Evolutionary conservation across 2,888 invertebrate species (phyloP).

Genomic region (Agonum fuliginosum): DNA sequence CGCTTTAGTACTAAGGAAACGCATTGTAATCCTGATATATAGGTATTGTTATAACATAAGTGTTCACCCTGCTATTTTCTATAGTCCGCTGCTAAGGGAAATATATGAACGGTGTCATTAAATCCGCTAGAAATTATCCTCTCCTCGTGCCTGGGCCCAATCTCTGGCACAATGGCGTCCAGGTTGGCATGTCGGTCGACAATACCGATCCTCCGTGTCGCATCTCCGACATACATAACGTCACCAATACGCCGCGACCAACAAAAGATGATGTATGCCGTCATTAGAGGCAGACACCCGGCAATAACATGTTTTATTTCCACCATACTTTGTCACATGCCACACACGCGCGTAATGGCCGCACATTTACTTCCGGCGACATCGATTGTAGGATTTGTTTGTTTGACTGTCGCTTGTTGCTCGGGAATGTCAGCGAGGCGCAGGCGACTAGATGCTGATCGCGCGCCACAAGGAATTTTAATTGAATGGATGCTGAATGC

Average conservation of each 20-base stretch:
- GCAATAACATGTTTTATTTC: constrained; percentile 57
- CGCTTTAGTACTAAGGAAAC: no score
- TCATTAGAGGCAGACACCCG: constrained; percentile 46
- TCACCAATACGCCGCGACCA: constrained; percentile 47
- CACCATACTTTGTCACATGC: constrained; percentile 36
- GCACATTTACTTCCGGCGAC: constrained; percentile 48
- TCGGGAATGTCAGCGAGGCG: not conserved
- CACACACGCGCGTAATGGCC: constrained; percentile 47
- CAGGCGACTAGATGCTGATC: constrained; percentile 16
- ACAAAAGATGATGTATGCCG: constrained; percentile 55
- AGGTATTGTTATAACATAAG: not conserved
- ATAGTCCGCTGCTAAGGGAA: not conserved
- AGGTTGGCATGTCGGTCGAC: constrained; percentile 50
- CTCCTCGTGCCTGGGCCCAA: not conserved
- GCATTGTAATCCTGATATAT: no score
- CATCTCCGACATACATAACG: constrained; percentile 44
- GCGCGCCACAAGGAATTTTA: constrained; percentile 31
- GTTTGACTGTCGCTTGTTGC: constrained; percentile 18
- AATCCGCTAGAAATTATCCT: not conserved
- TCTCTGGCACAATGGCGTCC: not conserved
- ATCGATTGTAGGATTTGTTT: constrained; percentile 46
- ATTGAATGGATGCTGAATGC: constrained; percentile 42
- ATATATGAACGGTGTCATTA: constrained; percentile 12
- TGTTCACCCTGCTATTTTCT: not conserved
- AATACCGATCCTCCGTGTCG: constrained; percentile 40